Conservation (phyloP, 2,888 invertebrate genomes). For the Caenorhabditis sp. region DNA sequence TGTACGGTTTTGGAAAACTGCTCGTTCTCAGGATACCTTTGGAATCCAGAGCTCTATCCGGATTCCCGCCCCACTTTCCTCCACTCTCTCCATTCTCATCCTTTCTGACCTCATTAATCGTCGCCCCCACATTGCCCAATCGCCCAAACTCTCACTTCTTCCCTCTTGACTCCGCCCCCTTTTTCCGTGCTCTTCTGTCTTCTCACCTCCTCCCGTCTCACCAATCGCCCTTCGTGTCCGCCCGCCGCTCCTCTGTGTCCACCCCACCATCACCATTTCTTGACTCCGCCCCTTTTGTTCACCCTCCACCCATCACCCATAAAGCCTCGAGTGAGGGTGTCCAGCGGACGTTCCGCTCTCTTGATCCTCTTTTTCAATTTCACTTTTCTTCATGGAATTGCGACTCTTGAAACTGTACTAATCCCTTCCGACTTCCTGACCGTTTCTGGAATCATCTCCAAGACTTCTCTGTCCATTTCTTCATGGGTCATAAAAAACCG, state of each 20-base stretch:
- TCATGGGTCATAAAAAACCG: slow-evolving; percentile 42
- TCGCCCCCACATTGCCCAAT: slow-evolving; percentile 35
- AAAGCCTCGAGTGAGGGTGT: slow-evolving; percentile 27
- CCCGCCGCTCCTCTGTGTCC: slow-evolving; percentile 42
- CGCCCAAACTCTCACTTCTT: slow-evolving; percentile 37
- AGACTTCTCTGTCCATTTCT: not conserved
- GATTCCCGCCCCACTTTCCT: not conserved
- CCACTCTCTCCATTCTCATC: slow-evolving; percentile 1
- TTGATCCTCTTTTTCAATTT: slow-evolving; percentile 30
- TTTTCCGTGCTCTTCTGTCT: slow-evolving; percentile 30
- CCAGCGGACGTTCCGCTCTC: slow-evolving; percentile 34
- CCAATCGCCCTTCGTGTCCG: slow-evolving; percentile 23
- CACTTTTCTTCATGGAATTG: slow-evolving; percentile 6
- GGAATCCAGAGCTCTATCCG: no score
- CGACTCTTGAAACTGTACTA: slow-evolving; percentile 31
- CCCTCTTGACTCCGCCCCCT: slow-evolving; percentile 34
- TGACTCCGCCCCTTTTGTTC: slow-evolving; percentile 47
- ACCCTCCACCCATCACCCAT: slow-evolving; percentile 39
- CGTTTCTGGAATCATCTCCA: slow-evolving; percentile 3
- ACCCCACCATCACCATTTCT: slow-evolving; percentile 22
- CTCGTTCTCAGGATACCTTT: no score
- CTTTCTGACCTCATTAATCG: slow-evolving; percentile 31
- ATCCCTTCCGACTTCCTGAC: slow-evolving; percentile 21
- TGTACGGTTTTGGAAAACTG: no score
- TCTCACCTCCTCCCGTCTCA: slow-evolving; percentile 32